phyloP scores from a whole-genome alignment of 2,113 vertebrate species.

The Lophotis ruficrista region DNA sequence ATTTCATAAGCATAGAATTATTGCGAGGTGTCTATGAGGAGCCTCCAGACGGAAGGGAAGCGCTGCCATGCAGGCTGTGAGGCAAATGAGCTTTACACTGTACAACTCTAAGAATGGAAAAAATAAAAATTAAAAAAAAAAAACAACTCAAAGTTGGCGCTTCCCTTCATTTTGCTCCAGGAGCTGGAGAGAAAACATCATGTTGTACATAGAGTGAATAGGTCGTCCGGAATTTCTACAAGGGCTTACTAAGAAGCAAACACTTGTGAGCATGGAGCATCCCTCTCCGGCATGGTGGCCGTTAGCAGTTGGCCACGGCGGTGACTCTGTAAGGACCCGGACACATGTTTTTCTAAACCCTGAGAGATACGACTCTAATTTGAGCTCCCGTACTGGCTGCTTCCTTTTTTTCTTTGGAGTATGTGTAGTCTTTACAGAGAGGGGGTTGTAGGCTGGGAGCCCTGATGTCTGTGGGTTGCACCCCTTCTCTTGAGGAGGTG shows the following conservation, averaged over 20 bases:
- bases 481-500: not conserved
- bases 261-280: not conserved
- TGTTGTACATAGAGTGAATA: not conserved
- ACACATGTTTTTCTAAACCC: accelerated
- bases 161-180: not conserved
- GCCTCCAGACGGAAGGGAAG: not conserved
- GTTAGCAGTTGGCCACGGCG: not conserved
- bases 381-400: not conserved
- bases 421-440: not conserved
- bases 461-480: not conserved
- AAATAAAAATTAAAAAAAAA: not conserved
- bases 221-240: not conserved
- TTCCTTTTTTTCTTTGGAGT: not conserved
- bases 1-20: slow-evolving; percentile 38
- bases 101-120: too few relatives aligned
- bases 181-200: accelerated
- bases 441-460: not conserved
- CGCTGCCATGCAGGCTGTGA: accelerated
- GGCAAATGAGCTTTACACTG: not conserved
- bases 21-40: not conserved
- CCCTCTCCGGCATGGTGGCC: accelerated
- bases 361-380: not conserved
- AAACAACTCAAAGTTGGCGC: accelerated
- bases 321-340: accelerated
- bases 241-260: not conserved